Conservation (phyloP, 2,113 vertebrate species). For the Platichthys flesus region DNA sequence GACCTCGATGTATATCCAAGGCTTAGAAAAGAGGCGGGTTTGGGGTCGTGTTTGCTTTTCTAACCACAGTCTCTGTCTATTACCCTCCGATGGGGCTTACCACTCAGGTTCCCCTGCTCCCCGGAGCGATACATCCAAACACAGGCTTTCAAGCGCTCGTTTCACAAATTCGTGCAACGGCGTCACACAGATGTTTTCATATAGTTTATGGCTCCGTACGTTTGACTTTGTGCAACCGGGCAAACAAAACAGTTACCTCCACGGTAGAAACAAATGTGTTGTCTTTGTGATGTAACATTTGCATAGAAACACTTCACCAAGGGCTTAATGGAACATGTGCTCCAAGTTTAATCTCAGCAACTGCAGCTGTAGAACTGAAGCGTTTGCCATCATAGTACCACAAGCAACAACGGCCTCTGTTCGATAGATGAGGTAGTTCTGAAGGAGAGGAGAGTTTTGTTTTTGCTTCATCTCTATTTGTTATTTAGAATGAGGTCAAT, state of each 20-base stretch:
- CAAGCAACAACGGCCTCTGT: background rate
- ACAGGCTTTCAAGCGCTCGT: background rate
- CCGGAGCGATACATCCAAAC: background rate
- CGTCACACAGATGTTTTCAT: background rate
- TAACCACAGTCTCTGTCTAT: background rate
- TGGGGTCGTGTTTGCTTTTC: background rate
- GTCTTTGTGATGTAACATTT: background rate
- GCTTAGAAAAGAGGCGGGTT: background rate
- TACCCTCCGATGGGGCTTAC: background rate
- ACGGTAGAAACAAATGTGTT: background rate
- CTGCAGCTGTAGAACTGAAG: slow-evolving; percentile 11
- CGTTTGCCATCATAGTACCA: background rate
- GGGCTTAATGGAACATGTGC: background rate
- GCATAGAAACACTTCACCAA: background rate
- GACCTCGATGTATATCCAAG: background rate
- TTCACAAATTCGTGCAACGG: background rate
- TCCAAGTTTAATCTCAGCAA: background rate
- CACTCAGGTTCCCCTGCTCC: background rate
- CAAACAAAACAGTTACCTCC: background rate
- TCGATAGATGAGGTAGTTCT: no score
- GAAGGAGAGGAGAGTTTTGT: no score
- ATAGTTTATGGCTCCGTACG: background rate
- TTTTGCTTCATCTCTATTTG: background rate
- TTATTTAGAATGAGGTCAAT: background rate
- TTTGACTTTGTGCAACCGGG: background rate